phyloP scores from a whole-genome alignment of 2,888 invertebrate genomes.

The Cheilosia grossa region DNA sequence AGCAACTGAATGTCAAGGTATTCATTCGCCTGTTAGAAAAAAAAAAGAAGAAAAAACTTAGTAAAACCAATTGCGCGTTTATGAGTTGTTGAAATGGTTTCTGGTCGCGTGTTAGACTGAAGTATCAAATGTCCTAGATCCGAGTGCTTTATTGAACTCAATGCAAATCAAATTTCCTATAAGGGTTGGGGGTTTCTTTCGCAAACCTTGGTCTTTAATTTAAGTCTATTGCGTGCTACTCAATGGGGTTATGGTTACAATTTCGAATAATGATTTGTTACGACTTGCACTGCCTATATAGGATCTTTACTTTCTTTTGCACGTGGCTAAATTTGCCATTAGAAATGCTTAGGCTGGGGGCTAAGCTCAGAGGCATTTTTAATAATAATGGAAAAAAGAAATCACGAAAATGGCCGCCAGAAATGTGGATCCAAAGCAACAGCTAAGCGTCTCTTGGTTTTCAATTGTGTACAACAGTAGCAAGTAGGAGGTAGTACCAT shows the following conservation, averaged over 20 bases:
- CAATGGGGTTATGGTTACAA: not conserved
- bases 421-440: too few relatives aligned
- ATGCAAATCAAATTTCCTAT: constrained; percentile 10
- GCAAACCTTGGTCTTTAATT: not conserved
- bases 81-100: constrained; percentile 1
- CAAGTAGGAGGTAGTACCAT: too few relatives aligned
- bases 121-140: constrained; percentile 5
- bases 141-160: constrained; percentile 9
- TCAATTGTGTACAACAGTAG: too few relatives aligned
- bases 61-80: constrained; percentile 6
- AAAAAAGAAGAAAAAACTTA: too few relatives aligned
- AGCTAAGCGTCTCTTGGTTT: too few relatives aligned
- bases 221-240: constrained; percentile 1
- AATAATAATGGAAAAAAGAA: too few relatives aligned
- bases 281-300: not conserved
- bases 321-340: not conserved
- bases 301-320: not conserved
- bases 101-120: constrained; percentile 9
- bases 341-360: too few relatives aligned
- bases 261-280: not conserved
- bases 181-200: not conserved
- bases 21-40: not conserved
- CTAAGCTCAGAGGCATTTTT: too few relatives aligned
- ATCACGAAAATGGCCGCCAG: too few relatives aligned
- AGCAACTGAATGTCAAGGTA: not conserved